These are phyloP conservation scores for Gallinago nigripennis DNA, from an alignment of 2,797 vertebrate genomes.

Conservation along the genomic window DNA sequence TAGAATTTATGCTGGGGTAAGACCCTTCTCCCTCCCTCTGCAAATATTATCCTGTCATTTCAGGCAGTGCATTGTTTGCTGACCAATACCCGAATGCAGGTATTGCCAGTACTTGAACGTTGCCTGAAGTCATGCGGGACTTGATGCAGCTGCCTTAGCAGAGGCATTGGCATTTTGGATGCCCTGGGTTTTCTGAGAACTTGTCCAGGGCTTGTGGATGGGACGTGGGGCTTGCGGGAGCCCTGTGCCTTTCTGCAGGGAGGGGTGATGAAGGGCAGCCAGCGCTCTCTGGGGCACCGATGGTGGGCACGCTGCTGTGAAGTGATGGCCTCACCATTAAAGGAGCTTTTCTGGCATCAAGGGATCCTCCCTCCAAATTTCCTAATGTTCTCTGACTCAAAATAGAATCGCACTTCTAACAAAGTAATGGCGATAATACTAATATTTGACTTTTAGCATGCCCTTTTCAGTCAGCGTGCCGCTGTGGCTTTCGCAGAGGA, in stretches of 20 bases:
- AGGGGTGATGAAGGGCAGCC: not conserved
- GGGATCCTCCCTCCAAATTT: not conserved
- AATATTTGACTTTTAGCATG: not conserved
- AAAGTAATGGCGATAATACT: not conserved
- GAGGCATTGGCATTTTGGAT: not conserved
- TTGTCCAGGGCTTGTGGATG: not conserved
- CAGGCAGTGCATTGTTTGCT: not conserved
- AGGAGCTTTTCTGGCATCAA: not conserved
- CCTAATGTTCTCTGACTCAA: not conserved
- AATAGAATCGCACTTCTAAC: not conserved
- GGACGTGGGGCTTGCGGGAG: not conserved
- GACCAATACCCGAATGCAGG: not conserved
- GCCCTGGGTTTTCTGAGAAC: not conserved
- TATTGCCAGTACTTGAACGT: not conserved
- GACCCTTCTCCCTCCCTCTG: not conserved
- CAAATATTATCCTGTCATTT: not conserved
- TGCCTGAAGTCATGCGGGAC: not conserved
- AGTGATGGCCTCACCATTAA: not conserved
- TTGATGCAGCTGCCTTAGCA: fast-evolving
- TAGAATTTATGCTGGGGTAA: not conserved
- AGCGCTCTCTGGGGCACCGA: fast-evolving
- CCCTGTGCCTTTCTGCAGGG: not conserved
- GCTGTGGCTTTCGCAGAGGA: not conserved
- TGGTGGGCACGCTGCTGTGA: fast-evolving
- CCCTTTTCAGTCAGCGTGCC: not conserved